A percentile compares a stretch with the other conserved stretches of the same genome.
phyloP scores from a whole-genome alignment of 2,797 vertebrate species.

The Taeniopygia guttata region DNA sequence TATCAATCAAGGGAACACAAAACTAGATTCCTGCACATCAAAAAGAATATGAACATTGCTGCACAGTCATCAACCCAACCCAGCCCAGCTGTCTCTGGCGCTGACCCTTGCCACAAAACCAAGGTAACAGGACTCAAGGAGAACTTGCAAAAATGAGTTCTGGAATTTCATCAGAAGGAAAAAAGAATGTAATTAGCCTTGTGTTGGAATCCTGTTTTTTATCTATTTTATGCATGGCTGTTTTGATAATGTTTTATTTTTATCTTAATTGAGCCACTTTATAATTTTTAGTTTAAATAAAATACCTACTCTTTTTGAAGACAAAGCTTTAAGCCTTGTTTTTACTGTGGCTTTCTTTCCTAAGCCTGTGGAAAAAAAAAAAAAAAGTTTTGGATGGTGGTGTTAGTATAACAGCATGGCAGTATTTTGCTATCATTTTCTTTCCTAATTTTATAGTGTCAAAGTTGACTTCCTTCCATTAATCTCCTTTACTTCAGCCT shows the following conservation, averaged over 20 bases:
- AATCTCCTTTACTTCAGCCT: not conserved
- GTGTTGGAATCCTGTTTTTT: not conserved
- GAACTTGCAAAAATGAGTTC: not conserved
- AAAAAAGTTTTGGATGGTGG: fast-evolving
- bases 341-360: not conserved
- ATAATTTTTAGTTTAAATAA: not conserved
- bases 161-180: not conserved
- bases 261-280: not conserved
- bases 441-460: not conserved
- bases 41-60: not conserved
- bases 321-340: not conserved
- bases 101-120: not conserved
- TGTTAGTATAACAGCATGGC: not conserved
- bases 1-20: not conserved
- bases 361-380: not conserved
- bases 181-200: not conserved
- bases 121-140: not conserved
- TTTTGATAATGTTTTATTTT: not conserved
- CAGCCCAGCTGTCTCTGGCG: not conserved
- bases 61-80: not conserved
- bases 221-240: not conserved
- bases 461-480: not conserved
- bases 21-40: not conserved
- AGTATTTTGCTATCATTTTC: not conserved
- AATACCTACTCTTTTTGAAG: not conserved